Evolutionary conservation across 2,797 vertebrate genomes (phyloP).

Genomic region (Taeniopygia guttata): DNA sequence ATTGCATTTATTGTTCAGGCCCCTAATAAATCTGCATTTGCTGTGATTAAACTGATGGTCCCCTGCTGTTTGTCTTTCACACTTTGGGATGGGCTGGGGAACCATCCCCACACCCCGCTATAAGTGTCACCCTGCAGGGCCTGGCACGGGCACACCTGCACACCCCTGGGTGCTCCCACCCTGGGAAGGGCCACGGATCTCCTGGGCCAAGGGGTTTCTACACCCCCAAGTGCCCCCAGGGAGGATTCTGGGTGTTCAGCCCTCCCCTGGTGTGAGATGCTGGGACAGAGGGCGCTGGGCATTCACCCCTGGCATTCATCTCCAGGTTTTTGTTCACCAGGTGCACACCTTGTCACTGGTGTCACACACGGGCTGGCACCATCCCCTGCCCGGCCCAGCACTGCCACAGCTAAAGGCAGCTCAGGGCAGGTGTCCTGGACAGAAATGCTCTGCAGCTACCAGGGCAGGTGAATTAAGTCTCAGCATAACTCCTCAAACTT

Average conservation of each 20-base stretch:
- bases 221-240: fast-evolving
- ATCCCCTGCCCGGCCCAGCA: not conserved
- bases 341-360: too few relatives aligned
- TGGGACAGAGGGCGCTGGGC: too few relatives aligned
- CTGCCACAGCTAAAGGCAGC: not conserved
- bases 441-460: not conserved
- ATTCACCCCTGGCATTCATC: too few relatives aligned
- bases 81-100: too few relatives aligned
- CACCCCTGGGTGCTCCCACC: not conserved
- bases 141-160: not conserved
- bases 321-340: too few relatives aligned
- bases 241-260: too few relatives aligned
- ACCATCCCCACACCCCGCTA: too few relatives aligned
- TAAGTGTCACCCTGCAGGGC: not conserved
- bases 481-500: not conserved
- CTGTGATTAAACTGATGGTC: too few relatives aligned
- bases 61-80: too few relatives aligned
- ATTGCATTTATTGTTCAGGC: too few relatives aligned
- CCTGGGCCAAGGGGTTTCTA: not conserved
- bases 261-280: not conserved
- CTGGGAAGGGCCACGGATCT: not conserved
- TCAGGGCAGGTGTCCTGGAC: not conserved
- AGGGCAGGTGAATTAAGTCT: not conserved
- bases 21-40: too few relatives aligned
- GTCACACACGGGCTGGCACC: fast-evolving